Base-by-base conservation (phyloP, 2,888 invertebrate species). In the Leptinotarsa haldemani region DNA sequence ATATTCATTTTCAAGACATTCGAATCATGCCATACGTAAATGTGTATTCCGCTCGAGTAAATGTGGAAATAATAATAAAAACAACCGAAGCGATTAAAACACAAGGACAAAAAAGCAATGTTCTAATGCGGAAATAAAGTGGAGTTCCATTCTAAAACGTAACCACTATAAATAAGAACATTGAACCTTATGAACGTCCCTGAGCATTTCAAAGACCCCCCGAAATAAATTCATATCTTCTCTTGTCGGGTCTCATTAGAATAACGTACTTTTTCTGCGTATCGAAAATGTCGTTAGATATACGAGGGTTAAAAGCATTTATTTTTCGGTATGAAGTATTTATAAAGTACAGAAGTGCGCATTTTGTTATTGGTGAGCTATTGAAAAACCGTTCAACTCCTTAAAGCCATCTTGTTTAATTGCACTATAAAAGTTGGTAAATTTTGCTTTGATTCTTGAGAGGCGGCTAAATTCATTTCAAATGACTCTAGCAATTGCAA, bases 191-290 rank as follows among this genome's bases (percentile, higher is more conserved):
- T n/a, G 65, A 76, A 72, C 77, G 80, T 79, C 81, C 80, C 78
- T 81, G 80, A 79, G 80, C 77, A 74, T 76, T 78, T 75, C 79
- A 80, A 81, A 80, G 79, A 80, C 80, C 81, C 72, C 69, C 69
- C 64, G 47, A 73, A 65, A 74, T 67, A 74, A 70, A 74, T 74
- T 70, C 66, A 70, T 70, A 67, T 74, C 67, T 75, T 63, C 64
- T 72, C 65, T 53, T 65, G 61, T 25, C 50, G 40, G 20, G 7
- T 50, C 25, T 65, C 47, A 53, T 64, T 65, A 65, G 46, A 65
- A 56, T 65, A 53, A 53, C 47, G 18, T 50, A 65, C 25, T 65
- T n/a, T 69, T 40, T 69, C 61, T 69, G 61, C 58, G 61, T 25
- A 25, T 13, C 52, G 22, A 47, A 48, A 48, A 48, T 22, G 47